These are phyloP conservation scores for Linnaemya tessellans DNA, from an alignment of 2,888 invertebrate species.

Conservation along the genomic window DNA sequence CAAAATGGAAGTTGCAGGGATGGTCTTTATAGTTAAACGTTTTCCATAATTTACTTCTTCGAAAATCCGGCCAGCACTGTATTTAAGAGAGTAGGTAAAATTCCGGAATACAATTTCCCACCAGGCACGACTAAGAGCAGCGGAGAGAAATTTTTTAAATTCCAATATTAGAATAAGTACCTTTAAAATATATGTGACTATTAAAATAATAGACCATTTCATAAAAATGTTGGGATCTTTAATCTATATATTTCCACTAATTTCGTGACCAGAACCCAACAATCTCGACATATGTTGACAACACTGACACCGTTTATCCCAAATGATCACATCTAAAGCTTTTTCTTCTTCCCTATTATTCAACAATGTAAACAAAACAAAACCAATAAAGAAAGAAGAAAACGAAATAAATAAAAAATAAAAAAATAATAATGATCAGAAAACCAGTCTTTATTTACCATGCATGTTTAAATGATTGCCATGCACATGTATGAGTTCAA, in stretches of 20 bases:
- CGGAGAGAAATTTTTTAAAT: too few relatives aligned
- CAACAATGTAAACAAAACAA: slow-evolving; percentile 58
- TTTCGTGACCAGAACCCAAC: background rate
- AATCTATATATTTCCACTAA: background rate
- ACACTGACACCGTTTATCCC: slow-evolving; percentile 57
- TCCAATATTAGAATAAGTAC: too few relatives aligned
- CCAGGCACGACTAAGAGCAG: too few relatives aligned
- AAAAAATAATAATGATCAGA: slow-evolving; percentile 5
- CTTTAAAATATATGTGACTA: too few relatives aligned
- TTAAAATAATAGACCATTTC: too few relatives aligned
- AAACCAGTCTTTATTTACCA: slow-evolving; percentile 70
- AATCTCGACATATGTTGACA: slow-evolving; percentile 6
- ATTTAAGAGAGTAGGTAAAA: too few relatives aligned
- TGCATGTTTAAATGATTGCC: slow-evolving; percentile 15
- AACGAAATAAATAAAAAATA: slow-evolving; percentile 2
- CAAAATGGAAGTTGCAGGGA: too few relatives aligned
- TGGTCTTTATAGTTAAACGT: too few relatives aligned
- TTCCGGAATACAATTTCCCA: too few relatives aligned
- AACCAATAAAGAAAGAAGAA: slow-evolving; percentile 15
- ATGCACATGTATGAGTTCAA: slow-evolving; percentile 44
- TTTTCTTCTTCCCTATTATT: slow-evolving; percentile 32
- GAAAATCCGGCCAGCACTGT: too few relatives aligned
- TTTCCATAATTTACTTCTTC: too few relatives aligned
- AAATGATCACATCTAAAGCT: slow-evolving; percentile 63
- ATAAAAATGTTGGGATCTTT: too few relatives aligned